Evolutionary conservation across 2,797 vertebrate genomes (phyloP).

Genomic region (Eulemur coronatus): DNA sequence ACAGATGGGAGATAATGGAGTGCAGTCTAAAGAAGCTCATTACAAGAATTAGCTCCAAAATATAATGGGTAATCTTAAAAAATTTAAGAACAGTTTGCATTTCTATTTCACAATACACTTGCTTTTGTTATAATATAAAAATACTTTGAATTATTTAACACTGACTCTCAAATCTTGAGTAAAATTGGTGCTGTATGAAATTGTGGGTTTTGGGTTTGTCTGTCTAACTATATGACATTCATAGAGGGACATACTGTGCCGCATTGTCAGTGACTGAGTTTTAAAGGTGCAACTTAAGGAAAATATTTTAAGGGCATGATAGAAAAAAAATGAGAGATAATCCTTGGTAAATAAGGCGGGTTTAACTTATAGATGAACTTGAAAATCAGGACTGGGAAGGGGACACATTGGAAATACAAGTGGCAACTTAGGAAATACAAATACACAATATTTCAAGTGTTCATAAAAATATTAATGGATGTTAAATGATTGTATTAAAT

Average conservation of each 20-base stretch:
- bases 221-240: neutral
- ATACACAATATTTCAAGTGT: neutral
- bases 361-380: neutral
- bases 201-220: neutral
- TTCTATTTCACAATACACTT: neutral
- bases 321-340: neutral
- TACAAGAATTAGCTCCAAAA: neutral
- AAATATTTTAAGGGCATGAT: neutral
- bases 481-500: neutral
- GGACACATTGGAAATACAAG: neutral
- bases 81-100: neutral
- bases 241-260: neutral
- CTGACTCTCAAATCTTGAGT: neutral
- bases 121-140: neutral
- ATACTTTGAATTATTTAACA: neutral
- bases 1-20: neutral
- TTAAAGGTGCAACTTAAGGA: neutral
- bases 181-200: neutral
- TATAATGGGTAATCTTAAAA: neutral
- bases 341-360: neutral
- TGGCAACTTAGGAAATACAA: neutral
- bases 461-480: neutral
- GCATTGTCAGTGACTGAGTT: neutral
- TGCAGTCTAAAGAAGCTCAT: neutral
- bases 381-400: neutral